Conservation (phyloP, 1,140 invertebrate species). For the Parasteatoda tepidariorum region DNA sequence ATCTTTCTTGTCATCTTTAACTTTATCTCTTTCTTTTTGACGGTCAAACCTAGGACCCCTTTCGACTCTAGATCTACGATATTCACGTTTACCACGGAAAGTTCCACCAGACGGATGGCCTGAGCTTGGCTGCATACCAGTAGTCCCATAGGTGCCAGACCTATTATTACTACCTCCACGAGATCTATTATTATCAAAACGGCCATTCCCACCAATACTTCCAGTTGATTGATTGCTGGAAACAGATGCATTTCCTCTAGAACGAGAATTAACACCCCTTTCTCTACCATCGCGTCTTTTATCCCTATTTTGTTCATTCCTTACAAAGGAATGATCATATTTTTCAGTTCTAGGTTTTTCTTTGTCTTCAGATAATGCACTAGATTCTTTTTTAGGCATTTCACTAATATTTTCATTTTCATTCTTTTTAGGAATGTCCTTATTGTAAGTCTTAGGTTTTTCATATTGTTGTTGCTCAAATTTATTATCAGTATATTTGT, state of each 20-base stretch:
- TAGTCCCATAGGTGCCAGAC: constrained; percentile 41
- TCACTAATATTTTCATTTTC: constrained; percentile 15
- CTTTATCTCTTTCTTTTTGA: constrained; percentile 56
- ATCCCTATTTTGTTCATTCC: constrained; percentile 48
- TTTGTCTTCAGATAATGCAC: background rate
- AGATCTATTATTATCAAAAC: constrained; percentile 44
- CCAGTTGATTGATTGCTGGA: background rate
- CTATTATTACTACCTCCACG: constrained; percentile 32
- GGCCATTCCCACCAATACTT: background rate
- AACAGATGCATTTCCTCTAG: constrained; percentile 49
- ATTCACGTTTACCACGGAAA: constrained; percentile 64
- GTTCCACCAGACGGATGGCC: constrained; percentile 37
- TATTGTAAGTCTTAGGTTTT: constrained; percentile 27
- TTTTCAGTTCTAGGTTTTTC: constrained; percentile 42
- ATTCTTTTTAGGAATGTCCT: constrained; percentile 48
- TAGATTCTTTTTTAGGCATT: constrained; percentile 21
- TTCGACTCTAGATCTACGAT: constrained; percentile 64
- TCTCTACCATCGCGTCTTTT: constrained; percentile 32
- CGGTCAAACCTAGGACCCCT: constrained; percentile 64
- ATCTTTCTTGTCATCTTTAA: constrained; percentile 55
- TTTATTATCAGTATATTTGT: constrained; percentile 32
- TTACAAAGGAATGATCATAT: constrained; percentile 45
- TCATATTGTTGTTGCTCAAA: constrained; percentile 47
- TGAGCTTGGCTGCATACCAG: background rate
- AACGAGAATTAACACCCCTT: constrained; percentile 35